Evolutionary conservation across 2,113 vertebrate species (phyloP).

Genomic region (Xiphophorus maculatus): DNA sequence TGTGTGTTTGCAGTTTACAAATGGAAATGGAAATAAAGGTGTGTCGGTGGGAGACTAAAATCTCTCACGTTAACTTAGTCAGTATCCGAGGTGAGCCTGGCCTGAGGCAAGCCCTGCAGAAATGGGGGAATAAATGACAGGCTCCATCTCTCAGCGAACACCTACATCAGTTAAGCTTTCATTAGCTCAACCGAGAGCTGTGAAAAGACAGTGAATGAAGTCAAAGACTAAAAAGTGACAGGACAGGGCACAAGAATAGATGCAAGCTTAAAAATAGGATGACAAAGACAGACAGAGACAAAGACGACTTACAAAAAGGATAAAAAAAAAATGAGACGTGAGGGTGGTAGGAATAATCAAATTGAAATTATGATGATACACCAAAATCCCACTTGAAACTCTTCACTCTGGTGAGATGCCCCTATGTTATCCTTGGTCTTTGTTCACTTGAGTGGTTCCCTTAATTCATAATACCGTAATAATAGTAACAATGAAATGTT

Average conservation of each 20-base stretch:
- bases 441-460: neutral
- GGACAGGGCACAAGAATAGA: conserved; percentile 10
- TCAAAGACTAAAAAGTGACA: conserved; percentile 34
- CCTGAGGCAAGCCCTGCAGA: conserved; percentile 41
- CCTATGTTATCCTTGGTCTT: neutral
- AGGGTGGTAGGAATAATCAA: neutral
- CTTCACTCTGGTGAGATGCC: neutral
- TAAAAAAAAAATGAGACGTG: neutral
- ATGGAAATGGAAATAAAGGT: neutral
- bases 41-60: conserved; percentile 8
- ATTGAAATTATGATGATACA: neutral
- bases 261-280: conserved; percentile 24
- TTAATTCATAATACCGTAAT: neutral
- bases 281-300: conserved; percentile 5
- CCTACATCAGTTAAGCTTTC: conserved; percentile 50
- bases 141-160: conserved; percentile 31
- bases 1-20: neutral
- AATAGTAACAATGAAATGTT: neutral
- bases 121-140: conserved; percentile 43
- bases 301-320: neutral
- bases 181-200: conserved; percentile 36
- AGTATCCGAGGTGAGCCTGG: conserved; percentile 30
- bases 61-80: conserved; percentile 5
- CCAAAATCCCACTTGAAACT: neutral
- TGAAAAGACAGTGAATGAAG: conserved; percentile 4